Conservation (phyloP, 2,888 invertebrate genomes). For the Dasysyrphus tricinctus region DNA sequence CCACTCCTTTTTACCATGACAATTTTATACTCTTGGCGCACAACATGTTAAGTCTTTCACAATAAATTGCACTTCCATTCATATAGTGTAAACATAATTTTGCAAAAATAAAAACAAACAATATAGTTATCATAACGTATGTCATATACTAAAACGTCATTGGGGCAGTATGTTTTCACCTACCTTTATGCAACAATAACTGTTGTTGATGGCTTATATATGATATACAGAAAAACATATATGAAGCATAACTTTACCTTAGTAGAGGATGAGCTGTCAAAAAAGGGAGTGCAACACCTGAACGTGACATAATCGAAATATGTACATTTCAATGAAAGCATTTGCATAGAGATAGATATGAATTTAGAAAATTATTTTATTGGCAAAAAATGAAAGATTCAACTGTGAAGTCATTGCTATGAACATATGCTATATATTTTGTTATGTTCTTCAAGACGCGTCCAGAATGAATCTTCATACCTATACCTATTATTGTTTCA, state of each 20-base stretch:
- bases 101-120: neutral
- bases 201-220: neutral
- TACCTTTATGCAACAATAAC: constrained; percentile 8
- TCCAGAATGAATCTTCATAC: too few relatives aligned
- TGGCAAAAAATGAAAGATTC: neutral
- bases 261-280: constrained; percentile 28
- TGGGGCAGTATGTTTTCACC: constrained; percentile 6
- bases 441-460: too few relatives aligned
- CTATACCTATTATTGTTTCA: too few relatives aligned
- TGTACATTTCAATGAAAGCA: constrained; percentile 29
- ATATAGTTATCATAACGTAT: constrained; percentile 14
- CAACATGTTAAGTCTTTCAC: neutral
- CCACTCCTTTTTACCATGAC: constrained; percentile 23
- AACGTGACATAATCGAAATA: constrained; percentile 48
- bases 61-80: constrained; percentile 46
- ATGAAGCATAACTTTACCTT: neutral
- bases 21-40: constrained; percentile 18
- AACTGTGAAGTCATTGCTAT: neutral
- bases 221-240: neutral
- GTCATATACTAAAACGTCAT: constrained; percentile 29
- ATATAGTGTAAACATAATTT: constrained; percentile 35
- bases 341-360: constrained; percentile 30
- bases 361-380: constrained; percentile 28
- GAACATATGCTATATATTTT: neutral
- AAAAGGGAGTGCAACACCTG: constrained; percentile 24